Base-by-base conservation (phyloP, 1,140 invertebrate genomes). In the Adelges cooleyi region DNA sequence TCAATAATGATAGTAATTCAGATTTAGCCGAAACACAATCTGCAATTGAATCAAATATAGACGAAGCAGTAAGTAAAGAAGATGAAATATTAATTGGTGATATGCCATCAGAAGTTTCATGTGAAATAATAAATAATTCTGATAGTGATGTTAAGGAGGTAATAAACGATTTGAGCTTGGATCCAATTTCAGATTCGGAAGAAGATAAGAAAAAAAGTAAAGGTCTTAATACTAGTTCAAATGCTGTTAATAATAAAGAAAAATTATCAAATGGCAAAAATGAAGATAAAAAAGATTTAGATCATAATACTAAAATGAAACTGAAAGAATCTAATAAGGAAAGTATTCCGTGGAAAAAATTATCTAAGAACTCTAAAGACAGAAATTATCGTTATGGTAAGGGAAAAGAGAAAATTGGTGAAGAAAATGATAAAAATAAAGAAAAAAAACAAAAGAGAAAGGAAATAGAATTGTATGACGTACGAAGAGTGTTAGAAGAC, bases 391-490 rank as follows among this genome's bases (percentile, higher is more conserved):
- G 90, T 1, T 73, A 72, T 73, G 65, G 72, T 70, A 42, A 73
- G 73, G 33, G 72, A 75, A 44, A 73, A 65, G 68, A 71, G 77
- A 68, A 75, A 77, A 66, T 77, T 73, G 66, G 72, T 68, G 72
- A 54, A 70, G 51, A 76, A 74, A 69, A 71, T 73, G 69, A 68
- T 70, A 71, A 76, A 69, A 65, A 70, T 70, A 69, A 71, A 67
- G 80, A 80, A 52, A 82, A 83, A 66, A 84, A 84, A 66, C 84
- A 85, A 66, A 88, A 86, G 70, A 76, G 87, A 6, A 86, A 89
- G 71, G 88, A 90, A 69, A 75, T 91, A 22, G 86, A 87, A 68
- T 78, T 87, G 13, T 90, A 92, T 71, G 85, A 90, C 76, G 87
- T 91, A 0, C 77, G 89, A 18, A 84, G 85, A 67, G 76, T 90